A percentile compares a stretch with the other conserved stretches of the same genome.
Evolutionary conservation across 1,140 invertebrate genomes (phyloP).

Genomic region (Drosophila arawakana): DNA sequence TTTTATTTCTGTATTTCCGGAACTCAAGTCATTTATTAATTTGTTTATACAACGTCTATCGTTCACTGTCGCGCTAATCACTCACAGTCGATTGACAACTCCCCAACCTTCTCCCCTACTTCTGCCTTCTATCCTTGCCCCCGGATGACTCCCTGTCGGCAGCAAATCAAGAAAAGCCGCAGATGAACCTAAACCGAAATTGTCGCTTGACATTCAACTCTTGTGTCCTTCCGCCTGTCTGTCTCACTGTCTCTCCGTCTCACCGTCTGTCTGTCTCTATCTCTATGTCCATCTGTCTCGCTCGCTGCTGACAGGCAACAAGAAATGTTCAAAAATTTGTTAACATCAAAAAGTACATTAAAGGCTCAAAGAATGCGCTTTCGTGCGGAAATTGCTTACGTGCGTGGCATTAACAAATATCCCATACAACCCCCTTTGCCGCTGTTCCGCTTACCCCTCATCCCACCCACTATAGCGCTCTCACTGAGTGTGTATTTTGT

Average conservation of each 20-base stretch:
- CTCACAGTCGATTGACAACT: constrained; percentile 53
- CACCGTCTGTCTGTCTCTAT: not conserved
- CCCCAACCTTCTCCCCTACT: not conserved
- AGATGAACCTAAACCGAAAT: constrained; percentile 37
- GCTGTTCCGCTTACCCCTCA: too few relatives aligned
- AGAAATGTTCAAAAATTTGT: constrained; percentile 82
- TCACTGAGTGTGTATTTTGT: constrained; percentile 15
- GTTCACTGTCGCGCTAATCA: constrained; percentile 49
- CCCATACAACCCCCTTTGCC: constrained; percentile 9
- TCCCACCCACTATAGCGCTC: too few relatives aligned
- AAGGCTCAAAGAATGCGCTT: constrained; percentile 82
- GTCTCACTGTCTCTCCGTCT: not conserved
- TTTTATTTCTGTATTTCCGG: not conserved
- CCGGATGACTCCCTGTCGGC: not conserved
- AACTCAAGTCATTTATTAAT: constrained; percentile 56
- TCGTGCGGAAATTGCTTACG: constrained; percentile 82
- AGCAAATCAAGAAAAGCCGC: constrained; percentile 40
- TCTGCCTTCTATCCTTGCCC: not conserved
- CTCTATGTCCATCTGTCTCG: not conserved
- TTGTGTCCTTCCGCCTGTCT: constrained; percentile 31
- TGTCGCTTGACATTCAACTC: constrained; percentile 62
- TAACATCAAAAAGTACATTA: constrained; percentile 83
- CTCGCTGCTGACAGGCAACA: constrained; percentile 57
- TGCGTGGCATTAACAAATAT: constrained; percentile 80
- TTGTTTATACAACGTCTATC: constrained; percentile 60